Evolutionary conservation across 2,888 invertebrate genomes (phyloP).

Genomic region (Nemoura dubitans): DNA sequence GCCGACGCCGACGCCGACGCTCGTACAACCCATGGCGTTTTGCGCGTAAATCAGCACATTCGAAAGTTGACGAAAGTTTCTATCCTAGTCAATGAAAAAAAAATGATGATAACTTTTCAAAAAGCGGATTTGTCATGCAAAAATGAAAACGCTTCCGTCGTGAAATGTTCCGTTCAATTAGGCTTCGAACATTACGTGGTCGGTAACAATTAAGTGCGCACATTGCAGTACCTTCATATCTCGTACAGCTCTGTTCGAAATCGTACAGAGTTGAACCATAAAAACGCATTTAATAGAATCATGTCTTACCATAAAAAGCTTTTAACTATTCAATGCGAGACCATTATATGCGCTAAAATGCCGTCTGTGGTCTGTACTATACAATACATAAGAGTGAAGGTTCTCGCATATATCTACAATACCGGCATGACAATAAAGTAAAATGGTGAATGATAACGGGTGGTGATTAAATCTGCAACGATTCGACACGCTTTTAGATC

Average conservation of each 20-base stretch:
- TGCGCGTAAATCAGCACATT: slow-evolving; percentile 12
- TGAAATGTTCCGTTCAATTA: background rate
- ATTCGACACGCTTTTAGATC: background rate
- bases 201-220: background rate
- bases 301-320: too few species aligned
- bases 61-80: background rate
- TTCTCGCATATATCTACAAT: background rate
- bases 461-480: background rate
- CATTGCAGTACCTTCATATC: too few species aligned
- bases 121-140: background rate
- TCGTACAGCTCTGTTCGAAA: too few species aligned
- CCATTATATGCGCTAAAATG: too few species aligned
- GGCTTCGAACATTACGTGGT: background rate
- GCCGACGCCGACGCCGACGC: background rate
- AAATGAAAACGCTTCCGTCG: background rate
- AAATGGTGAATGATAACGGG: background rate
- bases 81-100: background rate
- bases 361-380: too few species aligned
- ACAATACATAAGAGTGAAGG: too few species aligned
- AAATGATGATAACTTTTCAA: background rate
- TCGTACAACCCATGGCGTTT: background rate
- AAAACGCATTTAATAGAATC: too few species aligned
- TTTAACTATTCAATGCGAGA: too few species aligned
- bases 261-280: too few species aligned
- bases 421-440: background rate